phyloP scores from a whole-genome alignment of 2,888 invertebrate species.

The Urechis unicinctus region DNA sequence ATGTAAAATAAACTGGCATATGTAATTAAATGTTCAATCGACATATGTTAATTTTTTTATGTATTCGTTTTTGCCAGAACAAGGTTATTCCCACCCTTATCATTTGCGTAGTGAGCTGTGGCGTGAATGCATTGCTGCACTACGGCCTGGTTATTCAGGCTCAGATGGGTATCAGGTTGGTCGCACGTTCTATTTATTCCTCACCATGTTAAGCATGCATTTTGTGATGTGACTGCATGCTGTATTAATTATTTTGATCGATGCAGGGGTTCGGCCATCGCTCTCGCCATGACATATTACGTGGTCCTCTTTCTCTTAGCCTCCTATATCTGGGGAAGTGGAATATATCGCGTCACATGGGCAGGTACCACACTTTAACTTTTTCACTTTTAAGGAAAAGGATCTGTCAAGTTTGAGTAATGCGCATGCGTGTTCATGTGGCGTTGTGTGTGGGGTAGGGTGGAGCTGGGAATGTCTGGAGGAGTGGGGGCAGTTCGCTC shows the following conservation, averaged over 20 bases:
- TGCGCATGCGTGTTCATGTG: too few relatives aligned
- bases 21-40: not conserved
- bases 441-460: slow-evolving; percentile 12
- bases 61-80: slow-evolving; percentile 13
- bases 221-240: not conserved
- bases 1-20: too few relatives aligned
- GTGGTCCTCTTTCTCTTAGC: slow-evolving; percentile 20
- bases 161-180: slow-evolving; percentile 22
- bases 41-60: too few relatives aligned
- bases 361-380: slow-evolving; percentile 11
- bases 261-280: slow-evolving; percentile 24
- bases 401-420: too few relatives aligned
- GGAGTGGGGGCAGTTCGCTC: slow-evolving; percentile 22
- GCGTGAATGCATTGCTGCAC: slow-evolving; percentile 21
- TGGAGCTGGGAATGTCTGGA: slow-evolving; percentile 24
- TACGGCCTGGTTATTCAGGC: slow-evolving; percentile 21
- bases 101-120: slow-evolving; percentile 22
- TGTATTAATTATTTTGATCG: too few relatives aligned
- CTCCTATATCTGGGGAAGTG: slow-evolving; percentile 23
- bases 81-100: slow-evolving; percentile 23
- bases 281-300: slow-evolving; percentile 23
- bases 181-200: not conserved
- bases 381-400: not conserved
- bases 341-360: slow-evolving; percentile 25
- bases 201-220: not conserved